A percentile compares a stretch with the other conserved stretches of the same genome.
phyloP scores from a whole-genome alignment of 2,797 vertebrate genomes.

The Anableps anableps region DNA sequence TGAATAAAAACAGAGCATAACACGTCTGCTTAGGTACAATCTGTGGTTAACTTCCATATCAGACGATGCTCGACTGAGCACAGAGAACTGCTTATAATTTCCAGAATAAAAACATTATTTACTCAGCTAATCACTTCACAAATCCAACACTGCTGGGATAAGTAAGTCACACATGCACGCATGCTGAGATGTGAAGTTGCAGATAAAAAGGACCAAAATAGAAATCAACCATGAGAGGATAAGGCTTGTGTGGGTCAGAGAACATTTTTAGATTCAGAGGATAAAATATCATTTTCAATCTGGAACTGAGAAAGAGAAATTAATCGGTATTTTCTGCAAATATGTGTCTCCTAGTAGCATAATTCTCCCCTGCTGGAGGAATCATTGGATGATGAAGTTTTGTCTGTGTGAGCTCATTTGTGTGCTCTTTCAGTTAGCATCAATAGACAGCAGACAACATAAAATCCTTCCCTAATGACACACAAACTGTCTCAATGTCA shows the following conservation, averaged over 20 bases:
- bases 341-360: constrained; percentile 39
- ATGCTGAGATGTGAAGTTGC: constrained; percentile 53
- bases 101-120: constrained; percentile 27
- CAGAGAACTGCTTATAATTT: constrained; percentile 28
- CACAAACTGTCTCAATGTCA: constrained; percentile 62
- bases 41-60: constrained; percentile 3
- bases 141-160: constrained; percentile 38
- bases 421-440: constrained; percentile 35
- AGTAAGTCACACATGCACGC: constrained; percentile 51
- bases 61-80: constrained; percentile 10
- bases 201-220: constrained; percentile 69
- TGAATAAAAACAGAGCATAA: not conserved
- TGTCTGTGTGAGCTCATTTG: constrained; percentile 21
- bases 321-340: constrained; percentile 43
- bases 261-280: constrained; percentile 35
- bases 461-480: constrained; percentile 62
- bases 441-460: constrained; percentile 51
- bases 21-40: constrained; percentile 11
- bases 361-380: constrained; percentile 27
- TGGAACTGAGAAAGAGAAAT: constrained; percentile 28
- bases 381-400: constrained; percentile 55
- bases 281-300: constrained; percentile 49
- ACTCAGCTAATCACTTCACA: constrained; percentile 44
- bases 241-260: constrained; percentile 60
- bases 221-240: constrained; percentile 57